Conservation (phyloP, 2,797 vertebrate genomes). For the Bradypodion ventrale region DNA sequence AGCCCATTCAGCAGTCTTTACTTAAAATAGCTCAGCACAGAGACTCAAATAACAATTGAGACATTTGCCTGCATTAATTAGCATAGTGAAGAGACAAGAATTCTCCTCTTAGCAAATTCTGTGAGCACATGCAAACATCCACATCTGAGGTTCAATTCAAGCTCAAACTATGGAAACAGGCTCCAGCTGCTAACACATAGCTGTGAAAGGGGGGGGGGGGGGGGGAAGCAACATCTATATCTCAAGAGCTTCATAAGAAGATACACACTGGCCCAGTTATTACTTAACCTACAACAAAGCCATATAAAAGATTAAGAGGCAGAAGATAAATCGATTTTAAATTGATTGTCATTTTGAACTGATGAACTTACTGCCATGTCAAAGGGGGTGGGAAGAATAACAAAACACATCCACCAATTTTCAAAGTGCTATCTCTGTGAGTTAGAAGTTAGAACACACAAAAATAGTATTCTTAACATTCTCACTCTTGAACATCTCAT, state of each 20-base stretch:
- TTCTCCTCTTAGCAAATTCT: neutral
- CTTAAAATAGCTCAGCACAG: constrained; percentile 21
- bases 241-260: neutral
- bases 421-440: neutral
- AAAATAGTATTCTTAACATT: neutral
- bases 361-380: neutral
- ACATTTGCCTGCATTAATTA: constrained; percentile 22
- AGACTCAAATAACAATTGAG: neutral
- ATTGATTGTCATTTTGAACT: neutral
- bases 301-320: neutral
- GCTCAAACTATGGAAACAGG: neutral
- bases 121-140: neutral
- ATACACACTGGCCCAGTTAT: neutral
- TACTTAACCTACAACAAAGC: neutral
- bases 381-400: no score
- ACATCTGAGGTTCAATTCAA: constrained; percentile 2
- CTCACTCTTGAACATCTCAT: neutral
- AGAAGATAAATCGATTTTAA: neutral
- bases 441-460: neutral
- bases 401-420: no score
- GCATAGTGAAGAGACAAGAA: constrained; percentile 10
- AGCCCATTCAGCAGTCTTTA: neutral
- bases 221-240: neutral
- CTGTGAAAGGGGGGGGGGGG: neutral
- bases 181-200: neutral